These are phyloP conservation scores for Mythimna lalbum DNA, from an alignment of 2,888 invertebrate genomes.

Conservation along the genomic window DNA sequence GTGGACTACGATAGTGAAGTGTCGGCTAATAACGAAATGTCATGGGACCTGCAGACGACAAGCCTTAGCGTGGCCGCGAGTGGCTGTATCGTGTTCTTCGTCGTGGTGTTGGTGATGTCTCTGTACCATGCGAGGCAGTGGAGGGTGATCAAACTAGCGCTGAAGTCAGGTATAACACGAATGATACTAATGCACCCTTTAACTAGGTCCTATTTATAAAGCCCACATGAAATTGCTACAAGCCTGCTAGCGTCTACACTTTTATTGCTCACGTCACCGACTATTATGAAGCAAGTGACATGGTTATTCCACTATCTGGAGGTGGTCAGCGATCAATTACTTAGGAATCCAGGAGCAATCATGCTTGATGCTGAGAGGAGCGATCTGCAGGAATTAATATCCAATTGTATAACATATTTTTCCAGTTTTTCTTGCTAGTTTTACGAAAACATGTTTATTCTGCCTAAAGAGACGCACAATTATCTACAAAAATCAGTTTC, in stretches of 20 bases:
- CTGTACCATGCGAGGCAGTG: constrained; percentile 95
- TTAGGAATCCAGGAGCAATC: neutral
- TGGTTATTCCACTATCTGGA: constrained; percentile 10
- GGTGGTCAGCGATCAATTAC: neutral
- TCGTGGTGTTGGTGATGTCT: constrained; percentile 94
- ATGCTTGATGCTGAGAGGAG: neutral
- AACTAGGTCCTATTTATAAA: neutral
- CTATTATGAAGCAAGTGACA: constrained; percentile 24
- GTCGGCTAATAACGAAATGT: constrained; percentile 80
- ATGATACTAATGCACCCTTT: neutral
- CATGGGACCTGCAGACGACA: constrained; percentile 94
- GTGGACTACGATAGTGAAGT: constrained; percentile 86
- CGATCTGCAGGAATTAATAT: neutral
- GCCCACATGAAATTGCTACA: constrained; percentile 1
- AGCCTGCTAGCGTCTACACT: neutral
- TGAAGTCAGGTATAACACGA: constrained; percentile 93
- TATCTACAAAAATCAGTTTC: no score
- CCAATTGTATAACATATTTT: neutral
- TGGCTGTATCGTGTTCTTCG: constrained; percentile 95
- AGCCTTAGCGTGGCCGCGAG: constrained; percentile 93
- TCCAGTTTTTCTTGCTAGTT: no score
- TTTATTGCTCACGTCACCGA: constrained; percentile 22
- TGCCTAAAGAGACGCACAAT: no score
- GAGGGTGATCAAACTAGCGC: constrained; percentile 94
- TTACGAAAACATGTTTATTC: no score